Base-by-base conservation (phyloP, 2,888 invertebrate species). In the Agapostemon virescens region DNA sequence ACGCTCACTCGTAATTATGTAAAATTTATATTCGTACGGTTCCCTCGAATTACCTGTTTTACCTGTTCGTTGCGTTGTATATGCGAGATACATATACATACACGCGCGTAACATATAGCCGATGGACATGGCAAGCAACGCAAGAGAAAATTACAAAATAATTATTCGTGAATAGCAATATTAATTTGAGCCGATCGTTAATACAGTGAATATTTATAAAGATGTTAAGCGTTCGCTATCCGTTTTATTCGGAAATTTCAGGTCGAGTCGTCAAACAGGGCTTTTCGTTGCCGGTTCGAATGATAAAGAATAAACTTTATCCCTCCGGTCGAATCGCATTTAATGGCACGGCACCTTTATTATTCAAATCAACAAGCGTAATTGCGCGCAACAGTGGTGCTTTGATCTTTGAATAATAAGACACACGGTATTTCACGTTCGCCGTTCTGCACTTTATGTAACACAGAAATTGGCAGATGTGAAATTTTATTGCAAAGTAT, bases 1-100 rank as follows among this genome's bases (percentile, higher is more conserved):
- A 81, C 78, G 78, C 79, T 77, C 45, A 64, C 58, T 42, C 49
- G 69, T 64, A 74, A 70, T 75, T 73, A 72, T 68, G 71, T 68
- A 58, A 71, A 78, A 72, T 78, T 70, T 67, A 70, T 58, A 63
- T 40, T 36, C 23, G 45, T 11, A 6, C 23, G 45, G 15, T 11
- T 17, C 40, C 42, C 52, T 68, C 61, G 40, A 78, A 78, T 79
- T 79, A 79, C 79, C 69, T 69, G 55, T 64, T 58, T 30, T 45
- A 20, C 26, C 52, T 55, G 55, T 23, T 58, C 20, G 20, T n/a
- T 49, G n/a, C 26, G 55, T 26, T 55, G 38, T 36, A 6, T 42
- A n/a, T 38, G n/a, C n/a, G 23, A 17, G 30, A 58, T 58, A 45
- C 5, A 38, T 17, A 45, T 58, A 61, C n/a, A 26, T 38, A 20